Base-by-base conservation (phyloP, 35 echinoderm and acorn worm genomes). In the Acanthaster planci region DNA sequence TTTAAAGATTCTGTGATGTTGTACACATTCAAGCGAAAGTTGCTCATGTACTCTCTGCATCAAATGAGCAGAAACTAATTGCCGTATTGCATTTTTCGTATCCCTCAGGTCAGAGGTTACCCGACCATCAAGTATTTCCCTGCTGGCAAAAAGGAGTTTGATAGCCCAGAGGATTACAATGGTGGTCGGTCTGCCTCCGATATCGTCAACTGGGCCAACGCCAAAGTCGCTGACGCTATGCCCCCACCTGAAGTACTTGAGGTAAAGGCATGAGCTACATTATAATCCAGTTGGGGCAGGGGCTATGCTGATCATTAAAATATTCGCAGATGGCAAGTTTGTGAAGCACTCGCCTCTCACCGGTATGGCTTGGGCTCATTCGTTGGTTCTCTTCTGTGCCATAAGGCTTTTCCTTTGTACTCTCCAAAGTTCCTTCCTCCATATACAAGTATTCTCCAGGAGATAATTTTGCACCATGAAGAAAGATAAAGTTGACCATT, bases 121-220 rank as follows among this genome's bases (percentile, higher is more conserved):
- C 96, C 96, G 84, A 99, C 92, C 19, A 64, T 99, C 8, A 99
- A 94, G 55, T 94, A 86, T 79, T 99, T 99, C 50, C 81, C 96
- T 5, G 75, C 85, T 6, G 96, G 96, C 1, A 84, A 76, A 14
- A 86, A 86, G 39, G 21, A 38, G 51, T 35, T 31, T 8, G 36
- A 31, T 52, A 86, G 87, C 72, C 92, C 86, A 19, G 86, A 94
- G 64, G 88, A 91, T 5, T 99, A 82, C 52, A 59, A 87, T 7
- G 96, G 96, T 7, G 96, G 96, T n/a, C 50, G 96, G 37, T 91
- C 92, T 22, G 60, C 91, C 58, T 55, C 79, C 50, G 96, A 89
- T 38, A 99, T 99, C 38, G 86, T 94, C 19, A 47, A 44, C 5
- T 99, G 92, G 92, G 84, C 82, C 50, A 8, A 51, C 16, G 85